Conservation (phyloP, 1,140 invertebrate genomes). For the Trypoxylus dichotomus region DNA sequence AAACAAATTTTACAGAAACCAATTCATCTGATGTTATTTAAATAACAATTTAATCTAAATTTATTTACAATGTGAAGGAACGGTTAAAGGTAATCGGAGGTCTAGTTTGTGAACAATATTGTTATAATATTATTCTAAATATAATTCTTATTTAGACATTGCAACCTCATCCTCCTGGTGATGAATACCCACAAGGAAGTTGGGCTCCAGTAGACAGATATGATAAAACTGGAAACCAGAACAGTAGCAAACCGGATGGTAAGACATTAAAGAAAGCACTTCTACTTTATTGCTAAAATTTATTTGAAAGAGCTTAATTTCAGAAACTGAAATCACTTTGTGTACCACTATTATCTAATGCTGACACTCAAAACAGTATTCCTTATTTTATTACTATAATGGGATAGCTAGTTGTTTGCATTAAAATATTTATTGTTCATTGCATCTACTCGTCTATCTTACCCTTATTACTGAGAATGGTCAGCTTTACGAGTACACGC, state of each 20-base stretch:
- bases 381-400: no score
- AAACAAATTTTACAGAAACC: slow-evolving; percentile 30
- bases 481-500: no score
- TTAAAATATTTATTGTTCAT: no score
- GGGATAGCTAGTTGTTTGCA: no score
- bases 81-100: slow-evolving; percentile 28
- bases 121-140: neutral
- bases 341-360: no score
- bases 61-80: slow-evolving; percentile 30
- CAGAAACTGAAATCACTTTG: no score
- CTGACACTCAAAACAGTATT: no score
- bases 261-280: neutral
- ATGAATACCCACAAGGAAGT: slow-evolving; percentile 38
- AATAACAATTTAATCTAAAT: slow-evolving; percentile 28
- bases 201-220: slow-evolving; percentile 38
- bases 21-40: slow-evolving; percentile 21
- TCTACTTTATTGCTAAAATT: no score
- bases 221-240: neutral
- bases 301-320: no score
- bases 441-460: no score
- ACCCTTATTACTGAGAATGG: no score
- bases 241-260: slow-evolving; percentile 25
- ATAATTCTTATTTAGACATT: slow-evolving; percentile 24
- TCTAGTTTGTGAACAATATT: neutral
- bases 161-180: slow-evolving; percentile 38